phyloP scores from a whole-genome alignment of 2,797 vertebrate genomes.

The Petrocephalus schoutedeni region DNA sequence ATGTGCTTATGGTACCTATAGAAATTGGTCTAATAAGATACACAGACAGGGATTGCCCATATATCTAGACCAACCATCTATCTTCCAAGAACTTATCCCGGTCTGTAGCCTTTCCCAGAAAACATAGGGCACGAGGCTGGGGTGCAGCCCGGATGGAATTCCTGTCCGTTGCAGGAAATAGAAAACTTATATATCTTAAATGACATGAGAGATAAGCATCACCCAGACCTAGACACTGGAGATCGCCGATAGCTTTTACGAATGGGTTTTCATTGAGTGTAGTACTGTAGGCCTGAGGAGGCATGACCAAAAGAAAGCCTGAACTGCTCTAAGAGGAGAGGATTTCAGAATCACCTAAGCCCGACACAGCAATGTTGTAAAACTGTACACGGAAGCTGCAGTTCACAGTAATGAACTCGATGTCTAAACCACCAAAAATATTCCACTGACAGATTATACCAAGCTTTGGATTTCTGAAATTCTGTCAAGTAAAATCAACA shows the following conservation, averaged over 20 bases:
- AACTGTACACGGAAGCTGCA: background rate
- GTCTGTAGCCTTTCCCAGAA: background rate
- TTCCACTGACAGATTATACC: background rate
- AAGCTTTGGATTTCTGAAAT: background rate
- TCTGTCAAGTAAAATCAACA: conserved; percentile 1
- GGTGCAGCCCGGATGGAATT: background rate
- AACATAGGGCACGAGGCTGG: background rate
- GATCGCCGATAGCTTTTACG: background rate
- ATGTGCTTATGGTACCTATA: background rate
- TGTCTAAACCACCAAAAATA: background rate
- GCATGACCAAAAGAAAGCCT: background rate
- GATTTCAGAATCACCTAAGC: background rate
- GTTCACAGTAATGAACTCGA: background rate
- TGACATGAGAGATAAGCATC: background rate
- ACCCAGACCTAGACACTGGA: background rate
- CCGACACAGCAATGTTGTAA: background rate
- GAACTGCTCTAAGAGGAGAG: background rate
- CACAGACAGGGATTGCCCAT: background rate
- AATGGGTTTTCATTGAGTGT: background rate
- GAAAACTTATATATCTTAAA: background rate
- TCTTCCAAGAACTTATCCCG: background rate
- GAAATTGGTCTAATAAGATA: background rate
- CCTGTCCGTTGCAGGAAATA: background rate
- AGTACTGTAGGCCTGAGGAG: background rate
- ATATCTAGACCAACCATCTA: background rate